A percentile compares a stretch with the other conserved stretches of the same genome.
These are phyloP conservation scores for Cynocephalus volans DNA, from an alignment of 2,113 vertebrate genomes.

Conservation along the genomic window DNA sequence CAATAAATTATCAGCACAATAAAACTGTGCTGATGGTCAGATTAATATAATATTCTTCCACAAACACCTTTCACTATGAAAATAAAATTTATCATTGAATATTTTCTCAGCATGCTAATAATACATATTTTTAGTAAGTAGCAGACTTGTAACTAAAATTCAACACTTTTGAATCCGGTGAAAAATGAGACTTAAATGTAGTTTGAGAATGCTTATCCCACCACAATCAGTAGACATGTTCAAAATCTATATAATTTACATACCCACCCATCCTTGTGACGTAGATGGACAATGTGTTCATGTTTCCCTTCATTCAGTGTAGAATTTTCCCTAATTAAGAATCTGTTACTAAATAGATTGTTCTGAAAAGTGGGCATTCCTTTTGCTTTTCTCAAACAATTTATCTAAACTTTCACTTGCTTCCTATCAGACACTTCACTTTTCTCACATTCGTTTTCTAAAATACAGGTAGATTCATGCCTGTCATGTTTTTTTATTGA, in stretches of 20 bases:
- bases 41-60: neutral
- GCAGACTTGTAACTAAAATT: neutral
- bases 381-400: slow-evolving; percentile 9
- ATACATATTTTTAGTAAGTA: neutral
- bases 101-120: neutral
- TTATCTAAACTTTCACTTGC: neutral
- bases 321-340: neutral
- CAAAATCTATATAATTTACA: neutral
- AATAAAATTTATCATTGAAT: neutral
- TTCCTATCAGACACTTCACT: neutral
- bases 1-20: no score
- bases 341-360: neutral
- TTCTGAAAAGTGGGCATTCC: slow-evolving; percentile 13
- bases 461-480: neutral
- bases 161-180: slow-evolving; percentile 7
- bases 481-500: neutral
- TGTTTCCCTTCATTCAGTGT: neutral
- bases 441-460: neutral
- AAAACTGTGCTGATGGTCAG: neutral
- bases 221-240: neutral
- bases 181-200: neutral
- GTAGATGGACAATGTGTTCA: neutral
- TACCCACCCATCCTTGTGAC: neutral
- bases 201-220: neutral
- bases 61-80: neutral